Percentiles rank a stretch among this genome's conserved stretches.
These are phyloP conservation scores for Dendrocopos noguchii DNA, from an alignment of 2,113 vertebrate species.

Conservation along the genomic window DNA sequence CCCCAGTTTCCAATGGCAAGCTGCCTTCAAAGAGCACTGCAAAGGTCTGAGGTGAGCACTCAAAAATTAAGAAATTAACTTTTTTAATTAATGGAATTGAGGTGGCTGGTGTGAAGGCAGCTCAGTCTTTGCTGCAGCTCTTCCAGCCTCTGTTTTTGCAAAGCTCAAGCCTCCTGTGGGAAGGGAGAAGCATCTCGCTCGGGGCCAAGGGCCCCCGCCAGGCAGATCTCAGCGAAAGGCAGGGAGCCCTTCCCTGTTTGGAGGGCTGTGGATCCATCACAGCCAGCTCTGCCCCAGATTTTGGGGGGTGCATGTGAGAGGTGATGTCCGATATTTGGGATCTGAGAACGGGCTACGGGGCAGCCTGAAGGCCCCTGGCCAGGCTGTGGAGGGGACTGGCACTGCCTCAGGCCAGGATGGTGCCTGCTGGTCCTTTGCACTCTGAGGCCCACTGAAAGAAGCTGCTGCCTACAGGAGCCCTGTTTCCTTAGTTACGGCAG, in stretches of 20 bases:
- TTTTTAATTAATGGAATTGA: constrained; percentile 17
- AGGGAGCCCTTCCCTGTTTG: neutral
- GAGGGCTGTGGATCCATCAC: accelerated
- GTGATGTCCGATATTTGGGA: neutral
- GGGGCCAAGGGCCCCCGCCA: accelerated
- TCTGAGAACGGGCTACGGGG: neutral
- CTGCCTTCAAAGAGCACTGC: neutral
- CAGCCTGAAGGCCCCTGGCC: accelerated
- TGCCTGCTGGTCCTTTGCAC: neutral
- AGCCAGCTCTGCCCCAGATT: accelerated
- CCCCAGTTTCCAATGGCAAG: neutral
- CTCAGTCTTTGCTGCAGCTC: neutral
- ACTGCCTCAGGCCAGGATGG: neutral
- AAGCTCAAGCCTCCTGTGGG: neutral
- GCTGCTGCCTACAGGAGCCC: neutral
- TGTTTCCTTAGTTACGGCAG: constrained; percentile 56
- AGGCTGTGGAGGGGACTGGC: neutral
- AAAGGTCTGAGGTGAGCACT: neutral
- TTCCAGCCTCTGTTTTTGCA: neutral
- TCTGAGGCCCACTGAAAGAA: neutral
- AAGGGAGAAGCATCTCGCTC: neutral
- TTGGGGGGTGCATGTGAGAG: neutral
- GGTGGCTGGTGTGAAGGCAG: neutral
- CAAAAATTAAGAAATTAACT: constrained; percentile 57
- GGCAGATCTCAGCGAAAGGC: neutral